A percentile compares a stretch with the other conserved stretches of the same genome.
These are phyloP conservation scores for Ovibos moschatus DNA, from an alignment of 2,113 vertebrate species.

Conservation along the genomic window DNA sequence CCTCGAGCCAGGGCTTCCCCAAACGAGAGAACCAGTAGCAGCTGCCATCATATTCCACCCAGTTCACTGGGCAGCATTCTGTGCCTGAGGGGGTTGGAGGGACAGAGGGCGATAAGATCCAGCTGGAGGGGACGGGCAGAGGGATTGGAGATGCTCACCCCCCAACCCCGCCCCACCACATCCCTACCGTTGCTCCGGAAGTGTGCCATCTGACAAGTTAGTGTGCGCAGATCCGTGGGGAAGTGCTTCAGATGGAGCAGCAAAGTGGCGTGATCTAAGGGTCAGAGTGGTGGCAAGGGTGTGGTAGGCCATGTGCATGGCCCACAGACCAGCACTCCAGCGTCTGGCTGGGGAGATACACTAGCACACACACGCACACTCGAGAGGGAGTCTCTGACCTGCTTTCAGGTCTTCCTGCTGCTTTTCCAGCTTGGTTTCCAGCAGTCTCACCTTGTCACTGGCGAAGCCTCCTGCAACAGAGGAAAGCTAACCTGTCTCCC, in stretches of 20 bases:
- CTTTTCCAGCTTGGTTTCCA: slow-evolving; percentile 29
- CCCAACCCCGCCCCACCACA: accelerated
- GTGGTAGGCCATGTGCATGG: accelerated
- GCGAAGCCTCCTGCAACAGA: neutral
- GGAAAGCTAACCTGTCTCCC: accelerated
- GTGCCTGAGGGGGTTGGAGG: slow-evolving; percentile 47
- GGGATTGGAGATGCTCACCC: accelerated
- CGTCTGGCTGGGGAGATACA: neutral
- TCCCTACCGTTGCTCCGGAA: slow-evolving; percentile 48
- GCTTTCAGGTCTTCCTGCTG: slow-evolving; percentile 35
- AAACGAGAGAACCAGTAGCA: slow-evolving; percentile 80
- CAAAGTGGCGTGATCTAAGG: slow-evolving; percentile 48
- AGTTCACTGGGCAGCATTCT: slow-evolving; percentile 71
- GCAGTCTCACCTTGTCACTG: neutral
- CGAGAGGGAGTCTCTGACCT: slow-evolving; percentile 22
- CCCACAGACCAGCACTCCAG: neutral
- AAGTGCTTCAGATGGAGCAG: slow-evolving; percentile 67
- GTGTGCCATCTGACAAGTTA: slow-evolving; percentile 40
- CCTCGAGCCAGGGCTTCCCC: slow-evolving; percentile 64
- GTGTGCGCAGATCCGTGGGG: slow-evolving; percentile 10
- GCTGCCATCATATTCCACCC: slow-evolving; percentile 61
- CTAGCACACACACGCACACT: too few relatives aligned
- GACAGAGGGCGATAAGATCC: neutral
- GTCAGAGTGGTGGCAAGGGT: too few relatives aligned
- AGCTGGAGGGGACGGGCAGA: accelerated